Conservation (phyloP, 2,888 invertebrate genomes). For the Cephus pulcher region DNA sequence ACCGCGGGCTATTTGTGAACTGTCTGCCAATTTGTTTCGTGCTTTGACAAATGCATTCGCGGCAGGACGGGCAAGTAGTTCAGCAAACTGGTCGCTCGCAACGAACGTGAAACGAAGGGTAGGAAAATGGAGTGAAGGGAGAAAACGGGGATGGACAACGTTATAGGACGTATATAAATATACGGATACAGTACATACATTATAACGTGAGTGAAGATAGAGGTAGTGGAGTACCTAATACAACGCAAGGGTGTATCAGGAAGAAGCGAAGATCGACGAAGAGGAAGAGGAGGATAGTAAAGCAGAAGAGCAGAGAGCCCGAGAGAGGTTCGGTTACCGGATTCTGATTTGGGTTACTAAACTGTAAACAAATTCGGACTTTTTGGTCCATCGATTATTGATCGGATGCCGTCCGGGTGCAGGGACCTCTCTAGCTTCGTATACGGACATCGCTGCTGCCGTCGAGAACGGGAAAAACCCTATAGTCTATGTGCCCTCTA, state of each 20-base stretch:
- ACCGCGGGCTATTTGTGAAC: constrained; percentile 52
- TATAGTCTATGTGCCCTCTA: background rate
- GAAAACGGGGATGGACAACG: constrained; percentile 31
- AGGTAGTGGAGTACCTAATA: constrained; percentile 1
- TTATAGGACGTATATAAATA: background rate
- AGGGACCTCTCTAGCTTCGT: constrained; percentile 45
- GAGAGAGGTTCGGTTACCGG: constrained; percentile 31
- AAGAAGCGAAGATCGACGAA: constrained; percentile 14
- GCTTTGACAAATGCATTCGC: constrained; percentile 60
- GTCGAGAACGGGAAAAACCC: background rate
- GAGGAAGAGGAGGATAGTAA: constrained; percentile 28
- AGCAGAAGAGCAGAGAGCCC: constrained; percentile 10
- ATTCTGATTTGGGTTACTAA: constrained; percentile 61
- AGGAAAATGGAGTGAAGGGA: constrained; percentile 21
- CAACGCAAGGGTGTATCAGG: constrained; percentile 10
- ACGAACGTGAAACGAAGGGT: constrained; percentile 12
- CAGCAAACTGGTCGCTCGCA: constrained; percentile 51
- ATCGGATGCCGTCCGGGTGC: constrained; percentile 49
- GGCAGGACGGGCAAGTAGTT: constrained; percentile 50
- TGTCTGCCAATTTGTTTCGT: constrained; percentile 62
- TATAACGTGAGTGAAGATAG: background rate
- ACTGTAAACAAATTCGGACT: constrained; percentile 63
- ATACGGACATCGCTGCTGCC: background rate
- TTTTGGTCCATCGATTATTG: constrained; percentile 62
- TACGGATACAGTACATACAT: no score